Evolutionary conservation across 2,797 vertebrate species (phyloP).

Genomic region (Xiphophorus birchmanni): DNA sequence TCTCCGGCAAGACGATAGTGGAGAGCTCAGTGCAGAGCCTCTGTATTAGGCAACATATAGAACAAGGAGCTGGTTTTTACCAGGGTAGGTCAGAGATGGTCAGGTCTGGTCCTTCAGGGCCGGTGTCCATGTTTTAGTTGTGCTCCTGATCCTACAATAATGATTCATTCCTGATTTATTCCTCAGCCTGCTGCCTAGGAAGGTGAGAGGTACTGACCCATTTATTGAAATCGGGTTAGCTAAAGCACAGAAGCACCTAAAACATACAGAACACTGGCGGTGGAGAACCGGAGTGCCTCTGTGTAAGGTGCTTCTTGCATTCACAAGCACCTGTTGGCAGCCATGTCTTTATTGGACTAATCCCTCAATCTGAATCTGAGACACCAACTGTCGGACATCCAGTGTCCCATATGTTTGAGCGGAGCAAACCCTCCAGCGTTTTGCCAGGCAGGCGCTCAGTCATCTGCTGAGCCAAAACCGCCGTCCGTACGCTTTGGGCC

Average conservation of each 20-base stretch:
- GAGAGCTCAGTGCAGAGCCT: no score
- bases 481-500: constrained; percentile 22
- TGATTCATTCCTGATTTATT: not conserved
- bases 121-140: not conserved
- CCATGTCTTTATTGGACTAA: not conserved
- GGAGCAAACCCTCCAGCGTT: constrained; percentile 34
- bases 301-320: not conserved
- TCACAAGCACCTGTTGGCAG: not conserved
- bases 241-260: not conserved
- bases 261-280: not conserved
- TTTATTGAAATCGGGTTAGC: not conserved
- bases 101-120: not conserved
- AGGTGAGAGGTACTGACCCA: not conserved
- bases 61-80: no score
- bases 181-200: not conserved
- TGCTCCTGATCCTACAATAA: not conserved
- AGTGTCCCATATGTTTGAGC: constrained; percentile 55
- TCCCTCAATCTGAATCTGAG: constrained; percentile 2
- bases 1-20: no score
- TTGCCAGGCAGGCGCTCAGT: constrained; percentile 31
- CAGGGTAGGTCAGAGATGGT: not conserved
- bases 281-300: not conserved
- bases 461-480: constrained; percentile 47
- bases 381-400: constrained; percentile 7
- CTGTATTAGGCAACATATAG: no score